Evolutionary conservation across 2,113 vertebrate genomes (phyloP).

Genomic region (Sphaerodactylus townsendi): DNA sequence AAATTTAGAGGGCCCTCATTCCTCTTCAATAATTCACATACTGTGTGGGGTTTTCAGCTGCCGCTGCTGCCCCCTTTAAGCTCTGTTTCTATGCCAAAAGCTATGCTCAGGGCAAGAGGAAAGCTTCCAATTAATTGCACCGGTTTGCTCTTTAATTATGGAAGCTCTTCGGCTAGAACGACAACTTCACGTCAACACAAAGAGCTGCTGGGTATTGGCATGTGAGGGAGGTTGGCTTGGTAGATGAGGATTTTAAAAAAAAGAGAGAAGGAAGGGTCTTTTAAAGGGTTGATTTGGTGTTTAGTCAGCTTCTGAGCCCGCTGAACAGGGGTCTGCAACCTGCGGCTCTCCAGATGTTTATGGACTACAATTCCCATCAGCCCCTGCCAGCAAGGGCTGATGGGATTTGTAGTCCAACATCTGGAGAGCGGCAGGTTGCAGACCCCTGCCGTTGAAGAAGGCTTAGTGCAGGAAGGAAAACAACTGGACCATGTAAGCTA

Average conservation of each 20-base stretch:
- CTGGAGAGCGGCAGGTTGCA: too few species aligned
- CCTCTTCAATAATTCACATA: slow-evolving; percentile 67
- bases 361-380: too few species aligned
- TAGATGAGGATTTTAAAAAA: slow-evolving; percentile 36
- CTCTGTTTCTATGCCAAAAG: slow-evolving; percentile 53
- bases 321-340: too few species aligned
- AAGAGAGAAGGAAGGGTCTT: slow-evolving; percentile 28
- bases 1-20: slow-evolving; percentile 37
- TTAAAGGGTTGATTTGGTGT: slow-evolving; percentile 18
- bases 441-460: slow-evolving; percentile 29
- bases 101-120: slow-evolving; percentile 58
- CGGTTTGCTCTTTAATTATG: slow-evolving; percentile 67
- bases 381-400: too few species aligned
- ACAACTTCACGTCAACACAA: slow-evolving; percentile 37
- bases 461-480: slow-evolving; percentile 27
- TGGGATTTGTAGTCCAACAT: too few species aligned
- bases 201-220: neutral
- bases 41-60: neutral
- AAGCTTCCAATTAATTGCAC: slow-evolving; percentile 59
- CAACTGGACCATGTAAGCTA: neutral
- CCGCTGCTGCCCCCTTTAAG: slow-evolving; percentile 34
- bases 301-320: neutral
- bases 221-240: neutral
- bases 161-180: slow-evolving; percentile 49
- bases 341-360: too few species aligned